phyloP scores from a whole-genome alignment of 1,140 invertebrate species.

The Caerostris extrusa region DNA sequence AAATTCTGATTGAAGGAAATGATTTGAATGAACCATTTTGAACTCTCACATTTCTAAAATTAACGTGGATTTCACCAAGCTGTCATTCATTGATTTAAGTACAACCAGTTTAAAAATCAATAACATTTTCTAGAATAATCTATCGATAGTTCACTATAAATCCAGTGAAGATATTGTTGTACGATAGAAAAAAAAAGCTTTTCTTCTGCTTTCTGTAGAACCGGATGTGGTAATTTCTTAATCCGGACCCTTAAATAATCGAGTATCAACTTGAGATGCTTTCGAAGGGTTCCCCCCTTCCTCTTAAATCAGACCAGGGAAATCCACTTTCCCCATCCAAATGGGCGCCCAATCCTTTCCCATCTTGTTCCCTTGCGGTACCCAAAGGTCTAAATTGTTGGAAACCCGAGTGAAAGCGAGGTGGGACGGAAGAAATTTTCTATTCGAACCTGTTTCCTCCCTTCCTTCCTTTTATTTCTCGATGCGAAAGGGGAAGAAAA shows the following conservation, averaged over 20 bases:
- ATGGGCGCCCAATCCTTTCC: conserved; percentile 2
- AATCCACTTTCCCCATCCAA: background rate
- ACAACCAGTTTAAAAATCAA: too few species aligned
- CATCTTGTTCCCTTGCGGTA: background rate
- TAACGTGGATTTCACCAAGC: too few species aligned
- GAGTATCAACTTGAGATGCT: background rate
- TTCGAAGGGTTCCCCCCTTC: background rate
- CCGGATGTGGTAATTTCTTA: background rate
- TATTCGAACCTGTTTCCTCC: conserved; percentile 35
- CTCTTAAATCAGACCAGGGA: background rate
- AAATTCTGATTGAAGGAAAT: too few species aligned
- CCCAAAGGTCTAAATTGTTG: background rate
- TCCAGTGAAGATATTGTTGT: too few species aligned
- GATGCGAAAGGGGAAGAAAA: background rate
- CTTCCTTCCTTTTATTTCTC: conserved; percentile 40
- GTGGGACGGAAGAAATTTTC: background rate
- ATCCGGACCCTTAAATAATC: background rate
- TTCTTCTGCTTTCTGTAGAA: too few species aligned
- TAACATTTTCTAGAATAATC: too few species aligned
- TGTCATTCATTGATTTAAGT: too few species aligned
- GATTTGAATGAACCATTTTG: too few species aligned
- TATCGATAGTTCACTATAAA: too few species aligned
- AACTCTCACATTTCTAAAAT: too few species aligned
- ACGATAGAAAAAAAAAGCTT: too few species aligned
- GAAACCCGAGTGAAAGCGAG: background rate